Percentiles rank a stretch among this genome's conserved stretches.
phyloP scores from a whole-genome alignment of 2,113 vertebrate genomes.

The Elanoides forficatus region DNA sequence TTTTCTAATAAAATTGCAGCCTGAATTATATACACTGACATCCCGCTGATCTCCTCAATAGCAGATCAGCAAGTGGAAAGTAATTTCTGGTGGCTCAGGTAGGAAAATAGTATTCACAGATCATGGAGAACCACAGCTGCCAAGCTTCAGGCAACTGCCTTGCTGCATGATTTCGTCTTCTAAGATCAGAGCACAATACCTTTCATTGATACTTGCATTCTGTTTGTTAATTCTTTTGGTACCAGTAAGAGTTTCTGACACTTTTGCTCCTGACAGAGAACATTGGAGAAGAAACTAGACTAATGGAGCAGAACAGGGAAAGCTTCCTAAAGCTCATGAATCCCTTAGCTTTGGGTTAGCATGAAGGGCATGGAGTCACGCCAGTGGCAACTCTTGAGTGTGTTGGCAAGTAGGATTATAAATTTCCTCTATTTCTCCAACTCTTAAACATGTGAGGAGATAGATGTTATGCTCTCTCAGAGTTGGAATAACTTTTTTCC shows the following conservation, averaged over 20 bases:
- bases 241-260: background rate
- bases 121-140: background rate
- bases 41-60: background rate
- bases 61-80: background rate
- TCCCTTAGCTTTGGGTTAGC: background rate
- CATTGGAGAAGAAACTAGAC: background rate
- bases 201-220: background rate
- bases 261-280: background rate
- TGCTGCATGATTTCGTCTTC: background rate
- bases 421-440: background rate
- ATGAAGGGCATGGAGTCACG: accelerated
- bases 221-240: background rate
- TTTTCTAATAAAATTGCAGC: background rate
- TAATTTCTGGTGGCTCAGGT: background rate
- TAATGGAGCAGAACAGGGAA: background rate
- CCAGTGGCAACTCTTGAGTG: background rate
- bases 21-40: background rate
- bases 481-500: background rate
- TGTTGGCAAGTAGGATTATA: background rate
- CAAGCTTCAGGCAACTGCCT: background rate
- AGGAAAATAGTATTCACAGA: background rate
- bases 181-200: background rate
- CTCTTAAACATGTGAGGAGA: accelerated
- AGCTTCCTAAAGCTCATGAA: background rate
- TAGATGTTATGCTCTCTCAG: background rate